A percentile compares a stretch with the other conserved stretches of the same genome.
phyloP scores from a whole-genome alignment of 2,113 vertebrate genomes.

The Psettodes erumei region DNA sequence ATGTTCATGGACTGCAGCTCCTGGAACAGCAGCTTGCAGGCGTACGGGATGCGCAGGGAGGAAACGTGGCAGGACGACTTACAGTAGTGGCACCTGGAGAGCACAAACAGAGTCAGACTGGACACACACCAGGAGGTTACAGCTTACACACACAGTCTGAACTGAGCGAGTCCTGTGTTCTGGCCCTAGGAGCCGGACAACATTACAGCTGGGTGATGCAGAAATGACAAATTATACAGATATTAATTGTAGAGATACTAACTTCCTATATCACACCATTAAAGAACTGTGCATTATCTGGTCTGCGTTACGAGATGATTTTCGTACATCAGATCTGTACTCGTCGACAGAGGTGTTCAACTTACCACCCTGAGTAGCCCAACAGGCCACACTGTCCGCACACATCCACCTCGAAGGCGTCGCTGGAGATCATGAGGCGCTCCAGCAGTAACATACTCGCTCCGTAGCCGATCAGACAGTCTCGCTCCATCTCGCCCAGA shows the following conservation, averaged over 20 bases:
- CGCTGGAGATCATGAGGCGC: slow-evolving; percentile 98
- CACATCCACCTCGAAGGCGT: slow-evolving; percentile 98
- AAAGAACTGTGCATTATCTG: no score
- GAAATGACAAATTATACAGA: no score
- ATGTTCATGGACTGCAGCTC: slow-evolving; percentile 99
- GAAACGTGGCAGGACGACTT: slow-evolving; percentile 97
- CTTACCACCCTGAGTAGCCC: slow-evolving; percentile 97
- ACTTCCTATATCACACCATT: no score
- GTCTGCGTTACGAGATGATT: no score
- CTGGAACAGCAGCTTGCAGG: slow-evolving; percentile 98
- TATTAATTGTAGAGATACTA: no score
- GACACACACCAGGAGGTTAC: neutral
- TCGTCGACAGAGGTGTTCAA: neutral
- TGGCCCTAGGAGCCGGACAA: neutral
- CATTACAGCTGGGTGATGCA: no score
- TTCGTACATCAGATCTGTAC: neutral
- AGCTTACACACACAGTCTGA: neutral
- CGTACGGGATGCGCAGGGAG: slow-evolving; percentile 95
- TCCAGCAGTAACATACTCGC: slow-evolving; percentile 97
- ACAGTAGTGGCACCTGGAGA: slow-evolving; percentile 96
- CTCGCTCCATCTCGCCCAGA: slow-evolving; percentile 98
- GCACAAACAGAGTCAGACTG: slow-evolving; percentile 20
- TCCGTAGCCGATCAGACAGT: slow-evolving; percentile 98
- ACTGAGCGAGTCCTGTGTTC: neutral
- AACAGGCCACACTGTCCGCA: slow-evolving; percentile 96